Evolutionary conservation across 2,113 vertebrate genomes (phyloP).

Genomic region (Ramphastos sulfuratus): DNA sequence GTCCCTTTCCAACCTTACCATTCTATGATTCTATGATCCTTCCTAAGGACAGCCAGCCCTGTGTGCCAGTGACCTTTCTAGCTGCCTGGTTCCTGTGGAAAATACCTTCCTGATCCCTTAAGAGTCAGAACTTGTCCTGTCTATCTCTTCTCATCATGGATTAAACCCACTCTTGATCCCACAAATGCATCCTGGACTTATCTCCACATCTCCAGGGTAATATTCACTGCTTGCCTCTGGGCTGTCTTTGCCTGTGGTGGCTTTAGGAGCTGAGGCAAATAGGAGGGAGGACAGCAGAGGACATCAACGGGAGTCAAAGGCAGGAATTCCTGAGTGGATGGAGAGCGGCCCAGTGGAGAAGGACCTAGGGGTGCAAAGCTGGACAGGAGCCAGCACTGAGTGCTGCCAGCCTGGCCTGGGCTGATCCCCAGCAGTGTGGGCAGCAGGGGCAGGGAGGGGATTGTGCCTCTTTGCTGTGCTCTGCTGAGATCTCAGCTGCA

Average conservation of each 20-base stretch:
- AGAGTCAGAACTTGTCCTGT: background rate
- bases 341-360: background rate
- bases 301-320: background rate
- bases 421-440: too few relatives aligned
- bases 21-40: too few relatives aligned
- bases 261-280: background rate
- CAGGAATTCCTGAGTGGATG: background rate
- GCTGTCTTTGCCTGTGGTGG: background rate
- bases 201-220: background rate
- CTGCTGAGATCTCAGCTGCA: too few relatives aligned
- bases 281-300: background rate
- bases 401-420: too few relatives aligned
- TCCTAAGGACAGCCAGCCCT: fast-evolving
- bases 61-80: background rate
- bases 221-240: background rate
- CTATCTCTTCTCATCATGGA: background rate
- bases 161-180: background rate
- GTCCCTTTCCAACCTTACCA: too few relatives aligned
- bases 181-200: background rate
- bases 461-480: too few relatives aligned
- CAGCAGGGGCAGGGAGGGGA: too few relatives aligned
- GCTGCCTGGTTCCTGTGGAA: background rate
- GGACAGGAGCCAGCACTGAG: too few relatives aligned
- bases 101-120: background rate
- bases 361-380: background rate